Evolutionary conservation across 2,113 vertebrate genomes (phyloP).

Genomic region (Mohoua ochrocephala): DNA sequence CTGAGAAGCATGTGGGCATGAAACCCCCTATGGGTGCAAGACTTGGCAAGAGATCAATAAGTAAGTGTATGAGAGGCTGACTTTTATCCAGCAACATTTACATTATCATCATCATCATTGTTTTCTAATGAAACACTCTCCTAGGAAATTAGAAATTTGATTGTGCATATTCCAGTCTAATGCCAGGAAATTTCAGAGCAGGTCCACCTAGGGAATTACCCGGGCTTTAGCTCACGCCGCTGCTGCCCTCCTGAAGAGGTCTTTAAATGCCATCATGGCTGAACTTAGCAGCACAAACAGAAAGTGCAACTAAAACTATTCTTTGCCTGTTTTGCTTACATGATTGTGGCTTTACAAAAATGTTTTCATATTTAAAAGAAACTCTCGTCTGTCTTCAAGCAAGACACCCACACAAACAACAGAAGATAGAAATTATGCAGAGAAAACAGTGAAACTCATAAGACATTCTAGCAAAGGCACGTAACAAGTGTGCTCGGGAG

Average conservation of each 20-base stretch:
- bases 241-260: not conserved
- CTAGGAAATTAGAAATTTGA: not conserved
- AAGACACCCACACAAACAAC: conserved; percentile 10
- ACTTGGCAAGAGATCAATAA: not conserved
- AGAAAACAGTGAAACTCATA: not conserved
- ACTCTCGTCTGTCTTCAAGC: not conserved
- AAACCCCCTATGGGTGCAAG: not conserved
- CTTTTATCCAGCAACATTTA: not conserved
- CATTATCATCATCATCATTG: not conserved
- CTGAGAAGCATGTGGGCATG: not conserved
- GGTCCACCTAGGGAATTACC: not conserved
- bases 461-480: not conserved
- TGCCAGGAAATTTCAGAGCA: not conserved
- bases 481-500: not conserved
- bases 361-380: conserved; percentile 20
- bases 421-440: not conserved
- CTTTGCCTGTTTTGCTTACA: not conserved
- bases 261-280: not conserved
- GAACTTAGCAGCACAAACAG: not conserved
- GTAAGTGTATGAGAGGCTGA: not conserved
- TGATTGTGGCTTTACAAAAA: not conserved
- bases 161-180: not conserved
- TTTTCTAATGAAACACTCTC: not conserved
- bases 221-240: not conserved
- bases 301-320: not conserved